phyloP scores from a whole-genome alignment of 2,888 invertebrate species.

The Meandrusa payeni region DNA sequence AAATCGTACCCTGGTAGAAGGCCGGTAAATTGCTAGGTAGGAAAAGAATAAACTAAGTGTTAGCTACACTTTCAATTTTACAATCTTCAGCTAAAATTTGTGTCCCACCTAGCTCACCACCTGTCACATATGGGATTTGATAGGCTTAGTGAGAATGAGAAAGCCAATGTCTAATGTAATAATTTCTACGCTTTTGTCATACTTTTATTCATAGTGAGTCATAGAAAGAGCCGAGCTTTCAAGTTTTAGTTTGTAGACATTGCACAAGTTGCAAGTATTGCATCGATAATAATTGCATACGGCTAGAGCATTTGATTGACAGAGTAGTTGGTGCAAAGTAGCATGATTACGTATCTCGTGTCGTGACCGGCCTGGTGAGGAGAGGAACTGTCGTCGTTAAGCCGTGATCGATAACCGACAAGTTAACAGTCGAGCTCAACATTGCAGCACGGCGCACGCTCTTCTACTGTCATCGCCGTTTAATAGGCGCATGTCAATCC shows the following conservation, averaged over 20 bases:
- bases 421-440: conserved; percentile 14
- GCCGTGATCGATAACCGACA: conserved; percentile 27
- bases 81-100: too few relatives aligned
- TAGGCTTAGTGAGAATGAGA: too few relatives aligned
- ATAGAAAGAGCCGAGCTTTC: conserved; percentile 1
- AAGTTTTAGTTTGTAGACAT: not conserved
- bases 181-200: too few relatives aligned
- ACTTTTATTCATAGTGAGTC: too few relatives aligned
- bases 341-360: conserved; percentile 29
- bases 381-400: conserved; percentile 34
- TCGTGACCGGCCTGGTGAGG: conserved; percentile 33
- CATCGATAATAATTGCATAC: conserved; percentile 32
- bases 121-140: too few relatives aligned
- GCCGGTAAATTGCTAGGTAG: too few relatives aligned
- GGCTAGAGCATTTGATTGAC: conserved; percentile 35
- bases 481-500: conserved; percentile 7
- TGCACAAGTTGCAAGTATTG: conserved; percentile 6
- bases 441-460: conserved; percentile 18
- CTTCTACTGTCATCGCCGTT: conserved; percentile 26
- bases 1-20: too few relatives aligned
- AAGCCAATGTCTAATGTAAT: too few relatives aligned
- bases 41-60: too few relatives aligned
- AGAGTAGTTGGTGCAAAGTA: conserved; percentile 36
- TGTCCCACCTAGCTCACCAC: too few relatives aligned
- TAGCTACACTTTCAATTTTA: too few relatives aligned